Percentiles rank a stretch among this genome's conserved stretches.
These are phyloP conservation scores for Penaeus chinensis DNA, from an alignment of 1,140 invertebrate species.

Conservation along the genomic window DNA sequence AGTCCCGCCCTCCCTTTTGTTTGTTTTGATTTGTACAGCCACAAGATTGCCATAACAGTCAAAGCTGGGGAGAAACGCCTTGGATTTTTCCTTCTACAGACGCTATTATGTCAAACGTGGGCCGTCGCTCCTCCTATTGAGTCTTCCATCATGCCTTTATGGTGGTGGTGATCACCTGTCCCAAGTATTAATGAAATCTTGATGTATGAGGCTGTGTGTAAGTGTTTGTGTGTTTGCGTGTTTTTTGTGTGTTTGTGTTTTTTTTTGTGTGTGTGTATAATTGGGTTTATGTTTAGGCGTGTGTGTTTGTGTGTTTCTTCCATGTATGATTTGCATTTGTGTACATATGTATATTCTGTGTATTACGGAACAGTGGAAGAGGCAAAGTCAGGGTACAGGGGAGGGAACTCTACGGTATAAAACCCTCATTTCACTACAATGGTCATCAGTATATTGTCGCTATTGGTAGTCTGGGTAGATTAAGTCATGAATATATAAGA, in stretches of 20 bases:
- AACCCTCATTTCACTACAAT: too few relatives aligned
- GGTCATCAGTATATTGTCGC: too few relatives aligned
- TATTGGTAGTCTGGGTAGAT: too few relatives aligned
- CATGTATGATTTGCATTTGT: too few relatives aligned
- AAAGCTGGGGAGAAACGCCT: slow-evolving; percentile 10
- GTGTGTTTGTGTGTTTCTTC: too few relatives aligned
- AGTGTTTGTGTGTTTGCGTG: slow-evolving; percentile 10
- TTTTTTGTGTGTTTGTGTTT: neutral
- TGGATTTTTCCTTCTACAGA: slow-evolving; percentile 45
- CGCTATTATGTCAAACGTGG: slow-evolving; percentile 43
- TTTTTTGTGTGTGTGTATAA: too few relatives aligned
- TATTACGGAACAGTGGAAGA: too few relatives aligned
- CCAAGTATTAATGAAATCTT: slow-evolving; percentile 18
- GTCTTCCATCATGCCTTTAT: slow-evolving; percentile 30
- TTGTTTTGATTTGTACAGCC: slow-evolving; percentile 54
- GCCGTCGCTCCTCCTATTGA: slow-evolving; percentile 29
- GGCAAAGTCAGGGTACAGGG: too few relatives aligned
- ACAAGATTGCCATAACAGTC: slow-evolving; percentile 45
- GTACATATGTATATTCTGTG: too few relatives aligned
- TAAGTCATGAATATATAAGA: too few relatives aligned
- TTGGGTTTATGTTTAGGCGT: too few relatives aligned
- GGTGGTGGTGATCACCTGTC: slow-evolving; percentile 27
- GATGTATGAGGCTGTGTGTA: slow-evolving; percentile 13
- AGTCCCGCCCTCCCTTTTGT: slow-evolving; percentile 24
- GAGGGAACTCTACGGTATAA: too few relatives aligned